A percentile compares a stretch with the other conserved stretches of the same genome.
phyloP scores from a whole-genome alignment of 1,140 invertebrate genomes.

The Ganaspis sp. region DNA sequence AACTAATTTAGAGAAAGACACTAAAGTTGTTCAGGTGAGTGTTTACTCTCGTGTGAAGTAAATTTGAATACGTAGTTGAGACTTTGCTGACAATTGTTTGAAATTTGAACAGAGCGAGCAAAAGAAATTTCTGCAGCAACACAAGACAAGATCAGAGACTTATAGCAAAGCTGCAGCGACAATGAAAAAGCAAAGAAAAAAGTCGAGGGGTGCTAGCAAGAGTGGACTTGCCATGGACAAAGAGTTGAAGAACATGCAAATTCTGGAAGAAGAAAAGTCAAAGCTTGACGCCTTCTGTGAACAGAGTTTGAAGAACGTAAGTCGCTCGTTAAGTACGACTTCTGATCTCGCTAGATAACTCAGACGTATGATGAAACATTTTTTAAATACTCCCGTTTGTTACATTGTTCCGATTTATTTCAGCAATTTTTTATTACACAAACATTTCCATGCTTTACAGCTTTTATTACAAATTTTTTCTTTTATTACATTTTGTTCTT shows the following conservation, averaged over 20 bases:
- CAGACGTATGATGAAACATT: neutral
- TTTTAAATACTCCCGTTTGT: neutral
- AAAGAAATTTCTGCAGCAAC: slow-evolving; percentile 92
- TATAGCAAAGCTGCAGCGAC: slow-evolving; percentile 92
- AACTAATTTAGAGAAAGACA: slow-evolving; percentile 94
- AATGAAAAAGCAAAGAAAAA: slow-evolving; percentile 94
- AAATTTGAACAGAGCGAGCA: slow-evolving; percentile 84
- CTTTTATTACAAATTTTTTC: no score
- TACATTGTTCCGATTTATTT: neutral
- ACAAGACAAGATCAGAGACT: slow-evolving; percentile 90
- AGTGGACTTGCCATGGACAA: slow-evolving; percentile 89
- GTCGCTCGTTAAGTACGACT: neutral
- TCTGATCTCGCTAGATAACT: neutral
- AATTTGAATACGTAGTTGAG: neutral
- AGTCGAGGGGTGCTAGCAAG: slow-evolving; percentile 85
- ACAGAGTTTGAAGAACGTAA: slow-evolving; percentile 92
- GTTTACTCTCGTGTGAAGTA: slow-evolving; percentile 15
- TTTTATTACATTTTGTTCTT: no score
- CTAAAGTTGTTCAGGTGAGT: slow-evolving; percentile 92
- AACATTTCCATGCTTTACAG: no score
- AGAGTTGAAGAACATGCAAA: slow-evolving; percentile 94
- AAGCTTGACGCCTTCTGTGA: slow-evolving; percentile 93
- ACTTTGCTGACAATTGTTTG: neutral
- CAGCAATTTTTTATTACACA: neutral
- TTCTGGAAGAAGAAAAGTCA: slow-evolving; percentile 92